phyloP scores from a whole-genome alignment of 1,140 invertebrate genomes.

The Lucilia cuprina region DNA sequence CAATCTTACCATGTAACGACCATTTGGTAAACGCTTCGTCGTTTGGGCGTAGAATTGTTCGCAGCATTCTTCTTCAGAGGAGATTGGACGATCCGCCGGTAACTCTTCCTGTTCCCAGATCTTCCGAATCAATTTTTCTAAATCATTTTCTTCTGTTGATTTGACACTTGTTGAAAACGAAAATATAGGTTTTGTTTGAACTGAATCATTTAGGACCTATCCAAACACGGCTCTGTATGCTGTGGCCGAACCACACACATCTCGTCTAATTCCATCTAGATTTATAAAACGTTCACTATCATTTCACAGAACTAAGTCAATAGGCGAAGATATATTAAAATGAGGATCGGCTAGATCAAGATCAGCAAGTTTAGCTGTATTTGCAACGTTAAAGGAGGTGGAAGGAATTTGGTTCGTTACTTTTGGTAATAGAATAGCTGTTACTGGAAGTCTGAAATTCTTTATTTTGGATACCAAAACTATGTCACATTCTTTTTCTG shows the following conservation, averaged over 20 bases:
- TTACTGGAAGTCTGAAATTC: no score
- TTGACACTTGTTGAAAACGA: not conserved
- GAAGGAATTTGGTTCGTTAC: not conserved
- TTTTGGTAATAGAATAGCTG: not conserved
- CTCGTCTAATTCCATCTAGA: not conserved
- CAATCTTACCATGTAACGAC: not conserved
- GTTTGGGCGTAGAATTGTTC: not conserved
- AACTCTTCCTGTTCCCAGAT: conserved; percentile 6
- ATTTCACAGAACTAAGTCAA: not conserved
- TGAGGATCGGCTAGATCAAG: not conserved
- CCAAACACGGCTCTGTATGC: not conserved
- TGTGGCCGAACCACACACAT: not conserved
- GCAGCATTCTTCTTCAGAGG: not conserved
- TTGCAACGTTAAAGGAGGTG: not conserved
- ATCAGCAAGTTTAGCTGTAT: not conserved
- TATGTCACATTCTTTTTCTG: no score
- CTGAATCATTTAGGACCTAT: not conserved
- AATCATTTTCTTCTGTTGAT: not conserved
- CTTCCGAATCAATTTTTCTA: not conserved
- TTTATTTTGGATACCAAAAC: no score
- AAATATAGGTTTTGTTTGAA: not conserved
- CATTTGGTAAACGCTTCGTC: no score
- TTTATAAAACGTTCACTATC: not conserved
- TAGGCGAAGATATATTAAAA: not conserved
- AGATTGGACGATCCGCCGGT: not conserved